Percentiles rank a stretch among this genome's conserved stretches.
Conservation (phyloP, 2,113 vertebrate species). For the Malurus cyaneus region DNA sequence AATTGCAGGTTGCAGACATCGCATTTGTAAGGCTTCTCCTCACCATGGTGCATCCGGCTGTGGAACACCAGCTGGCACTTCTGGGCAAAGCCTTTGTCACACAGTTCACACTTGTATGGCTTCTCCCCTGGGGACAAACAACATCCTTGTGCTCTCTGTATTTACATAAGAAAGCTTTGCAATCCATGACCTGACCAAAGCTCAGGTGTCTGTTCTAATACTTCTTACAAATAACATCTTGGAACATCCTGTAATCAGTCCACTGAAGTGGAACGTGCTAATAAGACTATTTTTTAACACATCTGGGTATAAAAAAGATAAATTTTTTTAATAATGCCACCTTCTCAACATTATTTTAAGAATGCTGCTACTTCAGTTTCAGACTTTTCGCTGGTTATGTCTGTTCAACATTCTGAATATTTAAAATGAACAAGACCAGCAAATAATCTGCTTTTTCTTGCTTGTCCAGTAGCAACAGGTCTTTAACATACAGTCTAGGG, state of each 20-base stretch:
- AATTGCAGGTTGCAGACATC: constrained; percentile 87
- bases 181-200: not conserved
- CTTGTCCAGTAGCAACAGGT: not conserved
- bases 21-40: constrained; percentile 89
- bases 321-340: not conserved
- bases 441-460: not conserved
- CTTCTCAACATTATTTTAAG: not conserved
- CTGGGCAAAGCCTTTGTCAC: constrained; percentile 88
- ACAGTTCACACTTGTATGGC: constrained; percentile 84
- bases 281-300: not conserved
- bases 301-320: not conserved
- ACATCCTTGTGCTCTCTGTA: not conserved
- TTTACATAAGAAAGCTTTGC: not conserved
- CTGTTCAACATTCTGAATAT: not conserved
- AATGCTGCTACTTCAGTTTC: not conserved
- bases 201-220: not conserved
- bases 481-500: not conserved
- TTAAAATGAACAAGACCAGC: not conserved
- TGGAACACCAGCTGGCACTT: constrained; percentile 92
- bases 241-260: not conserved
- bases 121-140: constrained; percentile 78
- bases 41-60: constrained; percentile 90
- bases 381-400: not conserved
- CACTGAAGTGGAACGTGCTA: not conserved
- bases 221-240: not conserved